Evolutionary conservation across 2,888 invertebrate species (phyloP), one percentile per base, ranked within the genome.

Genomic region (Ommatoiulus sabulosus): DNA sequence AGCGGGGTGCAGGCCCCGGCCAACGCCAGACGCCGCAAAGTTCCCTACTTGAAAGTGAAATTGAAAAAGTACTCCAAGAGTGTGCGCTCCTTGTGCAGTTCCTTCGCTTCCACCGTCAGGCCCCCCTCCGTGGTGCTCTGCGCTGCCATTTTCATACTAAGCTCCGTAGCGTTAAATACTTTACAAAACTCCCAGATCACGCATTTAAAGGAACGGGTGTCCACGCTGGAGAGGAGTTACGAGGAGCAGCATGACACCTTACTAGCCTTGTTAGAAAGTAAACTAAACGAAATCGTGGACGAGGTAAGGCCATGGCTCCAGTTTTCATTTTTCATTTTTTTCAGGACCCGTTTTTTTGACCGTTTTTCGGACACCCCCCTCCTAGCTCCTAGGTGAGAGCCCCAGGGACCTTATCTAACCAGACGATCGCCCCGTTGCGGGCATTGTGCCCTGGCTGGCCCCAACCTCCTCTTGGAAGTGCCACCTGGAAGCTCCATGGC

Each of bases 111-210:
- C 86, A 10, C 44, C 86, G 44, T 86, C 86, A 86, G 44, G 10
- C 20, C 86, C 57, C 57, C 24, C 20, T 57, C 52, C 20, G 48
- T 20, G 35, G 87, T 48, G 12, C 52, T 88, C 43, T 88, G 63
- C 44, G 88, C 88, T 15, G 57, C 57, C 57, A 17, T 80, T 15
- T 44, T 88, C 24, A 72, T 72, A 44, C 84, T 88, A 20, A 24
- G 35, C 20, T 72, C 35, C 43, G 44, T 88, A 43, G 88, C 72
- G 80, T 88, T 88, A 88, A 88, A 72, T 10, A 80, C 46, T 46
- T 88, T 88, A 88, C 88, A 88, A 80, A 88, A 80, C 80, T 88
- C 44, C 17, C 43, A 57, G 20, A 80, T 88, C 24, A 57, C 46
- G 52, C 57, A 80, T 88, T 57, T 88, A 44, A 80, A 88, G 43